Evolutionary conservation across 1,140 invertebrate genomes (phyloP), one percentile per base, ranked within the genome.

Genomic region (Drosophila littoralis): DNA sequence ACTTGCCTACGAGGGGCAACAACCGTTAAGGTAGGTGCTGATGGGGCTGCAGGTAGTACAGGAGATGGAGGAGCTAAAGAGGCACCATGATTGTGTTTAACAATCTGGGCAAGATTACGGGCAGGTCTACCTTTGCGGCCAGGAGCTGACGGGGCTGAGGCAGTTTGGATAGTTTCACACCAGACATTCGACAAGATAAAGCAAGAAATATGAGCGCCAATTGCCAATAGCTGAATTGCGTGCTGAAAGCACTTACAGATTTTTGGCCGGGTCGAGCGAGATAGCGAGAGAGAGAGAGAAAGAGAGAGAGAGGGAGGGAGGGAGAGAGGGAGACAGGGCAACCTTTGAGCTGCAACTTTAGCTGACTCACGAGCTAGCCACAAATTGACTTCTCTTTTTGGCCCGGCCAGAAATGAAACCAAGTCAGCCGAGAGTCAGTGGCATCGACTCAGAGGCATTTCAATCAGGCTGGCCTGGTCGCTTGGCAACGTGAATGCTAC

Each of bases 361-460:
- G 83, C 82, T 88, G 83, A 88, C 75, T 88, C 83, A 88, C 83
- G 83, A 88, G 69, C 77, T 79, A 67, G 79, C 75, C 71, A 88
- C 76, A 83, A 79, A 79, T 88, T 86, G 74, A 79, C 74, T 78
- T 78, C 60, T 78, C 66, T 59, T n/a, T 69, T 65, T 28, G 22
- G 22, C 4, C 4, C 4, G 50, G 43, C 40, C 40, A 36, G 33
- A 77, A 65, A 75, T 36, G 50, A 48, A 69, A 69, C 46, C 70
- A 67, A 67, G 63, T 73, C 69, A 66, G 61, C 68, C 40, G 22
- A 42, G 40, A n/a, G 40, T 28, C 40, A n/a, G 10, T 6, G 22
- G 12, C 35, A 15, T 15, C 46, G 22, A 35, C 32, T 35, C 51
- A 33, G 52, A 66, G 61, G 79, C 82, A 81, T 86, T 85, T 85